Evolutionary conservation across 1,140 invertebrate species (phyloP).

Genomic region (Belonocnema kinseyi): DNA sequence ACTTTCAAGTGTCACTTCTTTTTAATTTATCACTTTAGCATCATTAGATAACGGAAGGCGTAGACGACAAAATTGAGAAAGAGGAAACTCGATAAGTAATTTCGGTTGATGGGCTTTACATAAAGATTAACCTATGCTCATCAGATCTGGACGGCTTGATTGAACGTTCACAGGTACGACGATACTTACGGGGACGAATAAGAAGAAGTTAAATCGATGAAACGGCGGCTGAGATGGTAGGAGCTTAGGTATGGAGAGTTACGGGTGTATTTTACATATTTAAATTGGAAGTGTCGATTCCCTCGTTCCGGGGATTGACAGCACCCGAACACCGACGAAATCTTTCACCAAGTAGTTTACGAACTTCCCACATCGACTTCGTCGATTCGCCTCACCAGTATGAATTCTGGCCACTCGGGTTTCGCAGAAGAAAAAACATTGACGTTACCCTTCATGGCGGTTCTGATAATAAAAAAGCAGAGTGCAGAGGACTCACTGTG

Average conservation of each 20-base stretch:
- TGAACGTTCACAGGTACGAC: constrained; percentile 18
- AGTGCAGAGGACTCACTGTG: too few relatives aligned
- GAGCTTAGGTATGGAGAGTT: constrained; percentile 45
- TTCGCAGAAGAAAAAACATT: constrained; percentile 8
- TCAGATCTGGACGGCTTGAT: constrained; percentile 3
- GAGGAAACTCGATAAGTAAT: neutral
- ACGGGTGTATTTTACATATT: constrained; percentile 67
- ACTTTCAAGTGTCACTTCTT: neutral
- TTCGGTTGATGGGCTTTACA: neutral
- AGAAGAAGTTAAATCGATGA: constrained; percentile 67
- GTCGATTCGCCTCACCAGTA: constrained; percentile 1
- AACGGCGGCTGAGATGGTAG: constrained; percentile 34
- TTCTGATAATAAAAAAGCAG: too few relatives aligned
- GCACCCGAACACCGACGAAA: constrained; percentile 38
- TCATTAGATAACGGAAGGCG: neutral
- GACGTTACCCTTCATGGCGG: neutral
- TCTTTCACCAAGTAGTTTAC: constrained; percentile 49
- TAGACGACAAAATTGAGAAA: neutral
- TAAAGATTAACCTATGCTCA: neutral
- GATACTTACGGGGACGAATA: constrained; percentile 44
- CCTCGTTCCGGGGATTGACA: constrained; percentile 59
- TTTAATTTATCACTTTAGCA: neutral
- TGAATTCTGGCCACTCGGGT: constrained; percentile 14
- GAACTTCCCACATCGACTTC: constrained; percentile 42
- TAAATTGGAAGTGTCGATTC: constrained; percentile 71